A percentile compares a stretch with the other conserved stretches of the same genome.
Evolutionary conservation across 1,140 invertebrate species (phyloP).

Genomic region (Lepidurus arcticus): DNA sequence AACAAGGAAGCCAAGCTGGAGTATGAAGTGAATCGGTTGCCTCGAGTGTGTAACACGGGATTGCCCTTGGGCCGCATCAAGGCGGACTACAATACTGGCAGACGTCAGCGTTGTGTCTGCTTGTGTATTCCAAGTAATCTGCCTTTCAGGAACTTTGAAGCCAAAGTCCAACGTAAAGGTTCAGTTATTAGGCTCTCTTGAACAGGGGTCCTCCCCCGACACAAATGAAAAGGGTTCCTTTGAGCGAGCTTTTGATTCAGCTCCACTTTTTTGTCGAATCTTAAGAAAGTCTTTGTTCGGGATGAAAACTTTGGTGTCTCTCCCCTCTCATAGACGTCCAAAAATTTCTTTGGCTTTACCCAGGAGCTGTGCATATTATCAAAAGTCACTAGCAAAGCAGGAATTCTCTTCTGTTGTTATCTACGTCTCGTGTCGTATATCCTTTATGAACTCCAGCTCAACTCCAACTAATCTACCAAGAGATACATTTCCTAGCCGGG

Average conservation of each 20-base stretch:
- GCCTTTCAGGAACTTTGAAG: slow-evolving; percentile 11
- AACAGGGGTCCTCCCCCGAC: neutral
- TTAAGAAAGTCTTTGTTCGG: neutral
- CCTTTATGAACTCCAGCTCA: too few species aligned
- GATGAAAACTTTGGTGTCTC: neutral
- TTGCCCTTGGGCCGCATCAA: neutral
- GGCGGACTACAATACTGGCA: neutral
- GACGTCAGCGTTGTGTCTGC: slow-evolving; percentile 3
- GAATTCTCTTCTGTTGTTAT: too few species aligned
- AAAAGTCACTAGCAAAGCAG: too few species aligned
- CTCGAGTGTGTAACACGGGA: neutral
- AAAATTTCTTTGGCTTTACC: neutral
- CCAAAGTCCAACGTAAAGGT: neutral
- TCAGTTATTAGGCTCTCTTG: slow-evolving; percentile 15
- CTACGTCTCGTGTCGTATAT: too few species aligned
- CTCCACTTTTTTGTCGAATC: neutral
- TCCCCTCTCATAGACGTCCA: neutral
- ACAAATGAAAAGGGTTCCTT: slow-evolving; percentile 19
- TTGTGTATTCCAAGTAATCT: neutral
- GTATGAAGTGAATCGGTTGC: neutral
- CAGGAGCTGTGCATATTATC: neutral
- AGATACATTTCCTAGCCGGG: too few species aligned
- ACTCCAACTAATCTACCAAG: too few species aligned
- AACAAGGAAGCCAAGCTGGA: too few species aligned
- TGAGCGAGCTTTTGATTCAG: neutral